Evolutionary conservation across 2,888 invertebrate genomes (phyloP).

Genomic region (Thysanoteuthis rhombus): DNA sequence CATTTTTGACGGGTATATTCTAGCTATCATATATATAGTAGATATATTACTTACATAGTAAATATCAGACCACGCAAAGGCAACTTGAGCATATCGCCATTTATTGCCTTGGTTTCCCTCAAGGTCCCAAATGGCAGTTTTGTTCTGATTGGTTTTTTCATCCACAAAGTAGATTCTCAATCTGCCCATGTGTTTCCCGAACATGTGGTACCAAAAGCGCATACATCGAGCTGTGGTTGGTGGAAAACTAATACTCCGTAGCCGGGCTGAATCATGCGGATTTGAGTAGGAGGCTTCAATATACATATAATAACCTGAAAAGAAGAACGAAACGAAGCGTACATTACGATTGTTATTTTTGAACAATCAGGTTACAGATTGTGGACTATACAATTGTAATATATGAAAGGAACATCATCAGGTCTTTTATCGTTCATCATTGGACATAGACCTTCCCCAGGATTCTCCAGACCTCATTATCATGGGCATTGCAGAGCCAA

Average conservation of each 20-base stretch:
- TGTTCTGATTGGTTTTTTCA: conserved; percentile 38
- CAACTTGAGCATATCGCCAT: conserved; percentile 53
- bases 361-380: no score
- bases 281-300: conserved; percentile 52
- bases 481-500: no score
- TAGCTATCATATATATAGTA: no score
- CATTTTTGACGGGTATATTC: no score
- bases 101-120: conserved; percentile 46
- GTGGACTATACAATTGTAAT: no score
- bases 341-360: no score
- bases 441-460: no score
- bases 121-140: conserved; percentile 51
- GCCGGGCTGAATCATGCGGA: conserved; percentile 44
- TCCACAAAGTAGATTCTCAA: conserved; percentile 50
- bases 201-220: conserved; percentile 61
- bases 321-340: neutral
- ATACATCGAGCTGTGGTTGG: conserved; percentile 46
- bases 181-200: conserved; percentile 54
- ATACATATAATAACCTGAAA: conserved; percentile 52
- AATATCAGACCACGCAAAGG: conserved; percentile 38
- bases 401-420: no score
- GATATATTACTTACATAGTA: conserved; percentile 33
- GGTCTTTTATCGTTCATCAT: no score
- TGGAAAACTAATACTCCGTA: conserved; percentile 44
- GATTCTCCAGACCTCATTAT: no score